These are phyloP conservation scores for Caenorhabditis latens DNA, from an alignment of 1,140 invertebrate genomes.

Conservation along the genomic window DNA sequence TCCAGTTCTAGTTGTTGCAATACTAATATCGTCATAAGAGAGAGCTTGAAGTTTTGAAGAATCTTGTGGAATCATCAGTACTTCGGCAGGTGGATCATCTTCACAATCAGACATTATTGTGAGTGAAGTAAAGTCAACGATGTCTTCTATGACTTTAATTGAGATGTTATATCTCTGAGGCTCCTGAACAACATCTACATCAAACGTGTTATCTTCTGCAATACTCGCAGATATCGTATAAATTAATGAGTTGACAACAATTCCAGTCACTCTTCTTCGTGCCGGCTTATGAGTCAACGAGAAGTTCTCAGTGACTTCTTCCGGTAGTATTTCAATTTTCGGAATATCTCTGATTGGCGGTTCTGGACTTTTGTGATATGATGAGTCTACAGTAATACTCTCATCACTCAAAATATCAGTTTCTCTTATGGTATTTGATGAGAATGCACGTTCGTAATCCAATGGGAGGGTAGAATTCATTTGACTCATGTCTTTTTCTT, in stretches of 20 bases:
- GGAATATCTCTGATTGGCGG: slow-evolving; percentile 39
- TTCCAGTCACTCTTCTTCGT: slow-evolving; percentile 68
- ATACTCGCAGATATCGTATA: slow-evolving; percentile 61
- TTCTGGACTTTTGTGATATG: slow-evolving; percentile 26
- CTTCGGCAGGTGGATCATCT: slow-evolving; percentile 17
- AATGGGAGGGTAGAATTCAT: slow-evolving; percentile 43
- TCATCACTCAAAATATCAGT: slow-evolving; percentile 71
- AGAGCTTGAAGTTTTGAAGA: slow-evolving; percentile 14
- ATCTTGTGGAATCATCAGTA: neutral
- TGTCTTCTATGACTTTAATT: slow-evolving; percentile 59
- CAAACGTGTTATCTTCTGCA: slow-evolving; percentile 63
- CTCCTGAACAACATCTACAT: slow-evolving; percentile 68
- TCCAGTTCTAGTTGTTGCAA: slow-evolving; percentile 45
- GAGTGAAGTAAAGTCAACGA: slow-evolving; percentile 60
- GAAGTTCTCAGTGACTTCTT: slow-evolving; percentile 46
- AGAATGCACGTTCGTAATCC: slow-evolving; percentile 29
- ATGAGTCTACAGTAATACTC: slow-evolving; percentile 31
- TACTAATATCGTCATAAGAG: slow-evolving; percentile 56
- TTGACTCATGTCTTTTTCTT: slow-evolving; percentile 51
- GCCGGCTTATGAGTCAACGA: slow-evolving; percentile 36
- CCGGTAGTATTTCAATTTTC: neutral
- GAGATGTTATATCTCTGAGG: slow-evolving; percentile 62
- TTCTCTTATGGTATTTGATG: slow-evolving; percentile 59
- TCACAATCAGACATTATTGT: slow-evolving; percentile 48
- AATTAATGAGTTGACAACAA: slow-evolving; percentile 68